Conservation (phyloP, 2,888 invertebrate genomes). For the Amphipoea oculea region DNA sequence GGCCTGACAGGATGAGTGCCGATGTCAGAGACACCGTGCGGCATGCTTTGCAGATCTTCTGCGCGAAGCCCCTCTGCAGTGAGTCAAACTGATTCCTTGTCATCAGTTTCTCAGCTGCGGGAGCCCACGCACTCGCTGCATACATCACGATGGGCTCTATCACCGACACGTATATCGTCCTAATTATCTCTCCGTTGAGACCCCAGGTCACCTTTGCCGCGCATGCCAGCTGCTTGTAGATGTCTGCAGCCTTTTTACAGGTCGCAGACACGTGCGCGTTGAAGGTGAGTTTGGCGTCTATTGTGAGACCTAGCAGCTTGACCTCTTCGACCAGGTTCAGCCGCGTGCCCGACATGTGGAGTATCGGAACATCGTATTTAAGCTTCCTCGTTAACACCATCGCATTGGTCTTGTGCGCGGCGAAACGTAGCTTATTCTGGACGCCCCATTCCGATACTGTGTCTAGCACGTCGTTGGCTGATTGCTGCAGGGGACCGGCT, state of each 20-base stretch:
- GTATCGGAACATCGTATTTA: not conserved
- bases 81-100: not conserved
- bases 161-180: constrained; percentile 11
- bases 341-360: not conserved
- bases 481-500: not conserved
- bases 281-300: not conserved
- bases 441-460: constrained; percentile 19
- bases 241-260: not conserved
- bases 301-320: not conserved
- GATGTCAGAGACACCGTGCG: constrained; percentile 21
- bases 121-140: constrained; percentile 6
- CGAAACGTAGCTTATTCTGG: not conserved
- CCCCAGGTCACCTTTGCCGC: not conserved
- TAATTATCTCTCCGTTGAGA: not conserved
- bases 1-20: constrained; percentile 11
- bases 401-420: not conserved
- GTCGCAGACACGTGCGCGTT: not conserved
- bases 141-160: constrained; percentile 20
- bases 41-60: constrained; percentile 16
- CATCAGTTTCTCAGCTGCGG: constrained; percentile 1
- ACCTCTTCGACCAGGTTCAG: not conserved
- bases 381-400: not conserved
- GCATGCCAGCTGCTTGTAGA: not conserved
- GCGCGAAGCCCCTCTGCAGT: constrained; percentile 7
- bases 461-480: constrained; percentile 1